Base-by-base conservation (phyloP, 2,888 invertebrate species). In the Zaprionus obscuricornis region DNA sequence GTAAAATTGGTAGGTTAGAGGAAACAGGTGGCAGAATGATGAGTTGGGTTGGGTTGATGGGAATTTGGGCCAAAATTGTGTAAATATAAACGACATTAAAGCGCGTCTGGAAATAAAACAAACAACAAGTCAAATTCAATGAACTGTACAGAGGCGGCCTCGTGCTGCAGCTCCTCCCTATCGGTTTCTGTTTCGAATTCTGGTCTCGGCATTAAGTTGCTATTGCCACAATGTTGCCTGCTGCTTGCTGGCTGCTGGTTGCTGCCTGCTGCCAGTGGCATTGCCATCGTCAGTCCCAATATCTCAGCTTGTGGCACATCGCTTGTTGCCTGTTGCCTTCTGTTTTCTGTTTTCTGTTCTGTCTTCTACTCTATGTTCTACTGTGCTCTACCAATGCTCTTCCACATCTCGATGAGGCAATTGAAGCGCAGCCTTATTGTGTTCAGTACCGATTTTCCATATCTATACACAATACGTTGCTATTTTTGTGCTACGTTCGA, bases 31-130 rank as follows among this genome's bases (percentile, higher is more conserved):
- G n/a, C n/a, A n/a, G n/a, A n/a, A n/a, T n/a, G n/a, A n/a, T n/a
- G n/a, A n/a, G n/a, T n/a, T n/a, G n/a, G n/a, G n/a, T n/a, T n/a
- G n/a, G n/a, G n/a, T n/a, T n/a, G n/a, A n/a, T n/a, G n/a, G n/a
- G n/a, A n/a, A n/a, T n/a, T n/a, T n/a, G n/a, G 43, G 18, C 49
- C 63, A 46, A 70, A 78, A 78, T 79, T 82, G 78, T 82, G 69
- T 82, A 78, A 82, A 82, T 78, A 78, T 81, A 82, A 82, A 77
- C 69, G 83, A 78, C 78, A 78, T 82, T 79, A 79, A 79, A 79
- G 74, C 77, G 68, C 74, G 76, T 72, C 79, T 79, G 65, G 74
- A 79, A 79, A 79, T 79, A 76, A 83, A 83, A 79, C 79, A 83
- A 79, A 78, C 65, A 78, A 64, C 72, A 76, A 73, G 68, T 81